A percentile compares a stretch with the other conserved stretches of the same genome.
Conservation (phyloP, 2,113 vertebrate genomes). For the Struthidea cinerea region DNA sequence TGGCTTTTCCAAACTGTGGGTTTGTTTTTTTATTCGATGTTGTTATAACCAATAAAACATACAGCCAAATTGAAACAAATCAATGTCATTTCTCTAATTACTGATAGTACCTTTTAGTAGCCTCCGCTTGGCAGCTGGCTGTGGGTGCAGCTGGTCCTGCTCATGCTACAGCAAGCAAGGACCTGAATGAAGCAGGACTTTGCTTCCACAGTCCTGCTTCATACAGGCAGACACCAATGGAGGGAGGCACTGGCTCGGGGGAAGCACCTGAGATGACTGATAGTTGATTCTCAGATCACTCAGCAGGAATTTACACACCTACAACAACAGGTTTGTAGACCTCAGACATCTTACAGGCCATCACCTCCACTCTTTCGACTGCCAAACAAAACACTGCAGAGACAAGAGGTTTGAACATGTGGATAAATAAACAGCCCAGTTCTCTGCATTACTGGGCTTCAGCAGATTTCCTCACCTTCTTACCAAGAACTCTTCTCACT, state of each 20-base stretch:
- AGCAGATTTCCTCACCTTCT: neutral
- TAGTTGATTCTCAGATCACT: neutral
- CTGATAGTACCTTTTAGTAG: neutral
- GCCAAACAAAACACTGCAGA: neutral
- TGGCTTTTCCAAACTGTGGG: neutral
- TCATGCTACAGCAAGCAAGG: neutral
- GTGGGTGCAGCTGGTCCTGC: neutral
- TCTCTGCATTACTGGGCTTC: neutral
- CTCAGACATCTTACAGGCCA: neutral
- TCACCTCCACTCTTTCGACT: neutral
- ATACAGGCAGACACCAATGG: rapidly evolving
- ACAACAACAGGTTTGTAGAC: neutral
- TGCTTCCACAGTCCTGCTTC: neutral
- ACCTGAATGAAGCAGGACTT: no score
- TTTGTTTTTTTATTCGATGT: neutral
- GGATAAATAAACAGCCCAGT: neutral
- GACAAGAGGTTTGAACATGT: neutral
- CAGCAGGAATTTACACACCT: neutral
- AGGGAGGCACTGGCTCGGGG: neutral
- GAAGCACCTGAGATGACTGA: neutral
- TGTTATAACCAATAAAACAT: neutral
- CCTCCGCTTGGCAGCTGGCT: rapidly evolving
- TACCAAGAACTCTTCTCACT: neutral
- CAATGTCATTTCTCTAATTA: neutral
- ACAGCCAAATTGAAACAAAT: neutral